A percentile compares a stretch with the other conserved stretches of the same genome.
Evolutionary conservation across 2,797 vertebrate species (phyloP).

Genomic region (Diplodus puntazzo): DNA sequence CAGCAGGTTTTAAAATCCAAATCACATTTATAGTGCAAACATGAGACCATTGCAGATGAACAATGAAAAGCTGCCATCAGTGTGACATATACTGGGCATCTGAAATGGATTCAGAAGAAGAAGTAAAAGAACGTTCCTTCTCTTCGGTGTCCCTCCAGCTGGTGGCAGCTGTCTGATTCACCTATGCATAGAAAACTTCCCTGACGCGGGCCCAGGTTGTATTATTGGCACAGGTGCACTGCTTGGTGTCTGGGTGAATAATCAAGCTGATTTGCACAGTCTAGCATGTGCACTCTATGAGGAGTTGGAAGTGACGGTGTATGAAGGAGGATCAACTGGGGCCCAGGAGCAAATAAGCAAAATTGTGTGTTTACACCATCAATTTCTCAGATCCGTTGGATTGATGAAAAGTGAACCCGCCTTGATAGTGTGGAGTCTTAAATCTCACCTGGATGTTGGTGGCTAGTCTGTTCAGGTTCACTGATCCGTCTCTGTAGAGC

Average conservation of each 20-base stretch:
- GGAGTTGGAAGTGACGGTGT: not conserved
- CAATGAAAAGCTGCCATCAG: not conserved
- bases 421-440: too few species aligned
- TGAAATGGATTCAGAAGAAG: too few species aligned
- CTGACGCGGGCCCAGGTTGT: not conserved
- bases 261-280: slow-evolving; percentile 1
- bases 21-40: too few species aligned
- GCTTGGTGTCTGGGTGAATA: not conserved
- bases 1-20: too few species aligned
- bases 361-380: not conserved
- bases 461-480: not conserved
- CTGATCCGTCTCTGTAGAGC: too few species aligned
- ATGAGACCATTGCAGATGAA: too few species aligned
- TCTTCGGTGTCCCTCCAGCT: not conserved
- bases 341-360: not conserved
- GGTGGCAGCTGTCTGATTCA: not conserved
- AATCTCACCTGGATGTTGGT: not conserved
- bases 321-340: not conserved
- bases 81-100: not conserved
- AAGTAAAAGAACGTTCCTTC: too few species aligned
- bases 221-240: not conserved
- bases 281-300: not conserved
- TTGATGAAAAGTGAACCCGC: not conserved
- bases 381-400: not conserved
- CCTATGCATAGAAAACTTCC: not conserved